Evolutionary conservation across 2,888 invertebrate species (phyloP), one percentile per base, ranked within the genome.

Genomic region (Agonopterix subpropinquella): DNA sequence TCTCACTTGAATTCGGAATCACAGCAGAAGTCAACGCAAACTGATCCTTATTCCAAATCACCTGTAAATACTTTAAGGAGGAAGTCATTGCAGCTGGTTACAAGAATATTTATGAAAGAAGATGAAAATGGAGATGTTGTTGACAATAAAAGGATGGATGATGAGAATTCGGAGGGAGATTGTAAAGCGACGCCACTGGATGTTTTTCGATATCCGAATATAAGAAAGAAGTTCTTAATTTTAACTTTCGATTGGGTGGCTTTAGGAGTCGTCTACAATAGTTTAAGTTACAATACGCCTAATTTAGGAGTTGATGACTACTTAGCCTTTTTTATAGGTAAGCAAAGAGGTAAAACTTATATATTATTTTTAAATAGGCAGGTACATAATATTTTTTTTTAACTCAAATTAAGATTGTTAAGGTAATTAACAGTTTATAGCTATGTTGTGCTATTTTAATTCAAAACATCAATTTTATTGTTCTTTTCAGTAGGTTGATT

Each of bases 251-350:
- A 91, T 61, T 92, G 92, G 92, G 89, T 92, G 5, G 90, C 91
- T 39, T 81, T 92, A 49, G 92, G 92, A n/a, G 91, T 92, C 1
- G 92, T 92, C 2, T 92, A 92, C 70, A 92, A 92, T 62, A 92
- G 92, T 49, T 77, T 92, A 45, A 92, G 92, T 59, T 92, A 92
- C 62, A 92, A 92, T 67, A 89, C 92, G 11, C 89, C 92, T 35
- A 92, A 92, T 74, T 82, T 92, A 47, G 92, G 92, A 8, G 92
- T 92, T 41, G 91, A 92, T 58, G 92, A 92, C 70, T 92, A 91
- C 64, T 84, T 92, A 62, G 92, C 92, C 11, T 92, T 92, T 69
- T 91, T 92, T 60, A 92, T 92, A 52, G 91, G 91, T 91, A 59
- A 83, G 85, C 64, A 15, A 28, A 28, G 1, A 28, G 7, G 7